Evolutionary conservation across 2,888 invertebrate species (phyloP), one percentile per base, ranked within the genome.

Genomic region (Melinaea marsaeus): DNA sequence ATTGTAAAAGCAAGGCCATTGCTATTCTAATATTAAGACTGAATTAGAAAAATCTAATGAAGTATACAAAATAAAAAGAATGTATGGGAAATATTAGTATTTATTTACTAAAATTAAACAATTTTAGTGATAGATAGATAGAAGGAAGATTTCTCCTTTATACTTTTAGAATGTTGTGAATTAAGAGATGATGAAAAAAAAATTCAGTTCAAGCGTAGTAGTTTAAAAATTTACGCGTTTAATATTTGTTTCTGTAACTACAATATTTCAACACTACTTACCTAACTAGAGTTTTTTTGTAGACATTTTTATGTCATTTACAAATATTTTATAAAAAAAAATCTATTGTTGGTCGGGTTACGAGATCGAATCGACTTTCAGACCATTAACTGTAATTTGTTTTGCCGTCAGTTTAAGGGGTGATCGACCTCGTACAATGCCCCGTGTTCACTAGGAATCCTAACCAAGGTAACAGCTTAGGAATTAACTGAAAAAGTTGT

Each of bases 341-440:
- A 32, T 51, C 32, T 51, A 46, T 48, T 45, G 51, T 58, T 37
- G 56, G 11, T 42, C 35, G 58, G 48, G 66, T 70, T 69, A 68
- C 63, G 67, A 65, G 65, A 67, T 63, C 51, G 32, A 51, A 70
- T 74, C 72, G 74, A 74, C 6, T 7, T 42, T 42, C 42, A 42
- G 42, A 42, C 3, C 51, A 51, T 51, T 75, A 75, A 76, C 76
- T 69, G 80, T 79, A 77, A 72, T 70, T 71, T 68, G 46, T 73
- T 72, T 72, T 68, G 74, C 61, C 64, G 64, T 75, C 75, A 69
- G 79, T 81, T 85, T 82, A 74, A 81, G 80, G 72, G 88, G 86
- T 88, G 79, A 88, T 74, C 74, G 88, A 84, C 87, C 89, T 70
- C 74, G 75, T 73, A 81, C 83, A 84, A 84, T 86, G 79, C 84